Percentiles rank a stretch among this genome's conserved stretches.
Conservation (phyloP, 2,797 vertebrate species). For the Tenualosa ilisha region DNA sequence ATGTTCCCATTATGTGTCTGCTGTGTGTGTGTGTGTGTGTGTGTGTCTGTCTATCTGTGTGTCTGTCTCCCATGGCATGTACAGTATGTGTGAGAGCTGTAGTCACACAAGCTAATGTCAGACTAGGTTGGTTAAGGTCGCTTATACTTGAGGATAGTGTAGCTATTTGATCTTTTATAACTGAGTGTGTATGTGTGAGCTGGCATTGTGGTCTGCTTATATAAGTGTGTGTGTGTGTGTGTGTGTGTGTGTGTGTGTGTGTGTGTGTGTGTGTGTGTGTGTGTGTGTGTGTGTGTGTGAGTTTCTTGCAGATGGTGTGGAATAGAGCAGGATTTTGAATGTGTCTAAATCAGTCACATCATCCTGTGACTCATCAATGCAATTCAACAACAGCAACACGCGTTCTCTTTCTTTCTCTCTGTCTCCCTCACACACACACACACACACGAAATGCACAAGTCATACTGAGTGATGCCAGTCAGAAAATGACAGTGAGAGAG, state of each 20-base stretch:
- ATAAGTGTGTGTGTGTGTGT: background rate
- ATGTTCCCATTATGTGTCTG: background rate
- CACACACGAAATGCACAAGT: conserved; percentile 21
- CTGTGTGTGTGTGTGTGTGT: background rate
- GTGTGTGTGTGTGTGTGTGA: background rate
- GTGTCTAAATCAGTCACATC: conserved; percentile 12
- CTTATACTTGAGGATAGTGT: background rate
- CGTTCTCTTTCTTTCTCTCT: no score
- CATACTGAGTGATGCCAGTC: background rate
- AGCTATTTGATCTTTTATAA: background rate
- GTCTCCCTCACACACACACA: background rate
- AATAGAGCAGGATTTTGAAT: conserved; percentile 6
- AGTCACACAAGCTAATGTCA: background rate
- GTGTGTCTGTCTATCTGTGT: background rate
- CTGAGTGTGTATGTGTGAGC: background rate
- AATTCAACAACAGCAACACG: background rate
- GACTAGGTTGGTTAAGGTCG: background rate
- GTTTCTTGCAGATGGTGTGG: background rate
- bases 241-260: background rate
- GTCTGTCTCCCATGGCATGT: background rate
- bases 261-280: background rate
- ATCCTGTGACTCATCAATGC: background rate
- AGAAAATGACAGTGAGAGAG: background rate
- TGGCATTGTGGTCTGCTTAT: background rate
- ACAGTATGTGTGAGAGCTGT: background rate